Conservation (phyloP, 2,888 invertebrate species). For the Zootermopsis nevadensis region DNA sequence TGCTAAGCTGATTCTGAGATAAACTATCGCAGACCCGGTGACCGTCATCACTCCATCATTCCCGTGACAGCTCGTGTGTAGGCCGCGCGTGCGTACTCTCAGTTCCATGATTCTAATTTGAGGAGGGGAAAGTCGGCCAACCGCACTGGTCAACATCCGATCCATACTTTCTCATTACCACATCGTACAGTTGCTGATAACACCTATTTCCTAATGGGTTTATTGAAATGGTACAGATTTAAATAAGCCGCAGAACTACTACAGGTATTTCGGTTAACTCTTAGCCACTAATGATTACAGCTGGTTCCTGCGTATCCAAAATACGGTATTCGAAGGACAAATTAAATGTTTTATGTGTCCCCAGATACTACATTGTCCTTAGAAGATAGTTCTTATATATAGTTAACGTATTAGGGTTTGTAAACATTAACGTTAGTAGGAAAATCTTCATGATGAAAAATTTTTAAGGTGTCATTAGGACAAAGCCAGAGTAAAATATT, state of each 20-base stretch:
- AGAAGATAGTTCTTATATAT: too few species aligned
- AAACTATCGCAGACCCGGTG: slow-evolving; percentile 2
- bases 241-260: neutral
- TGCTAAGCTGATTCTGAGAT: neutral
- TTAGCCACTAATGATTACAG: too few species aligned
- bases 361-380: too few species aligned
- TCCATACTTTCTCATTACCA: neutral
- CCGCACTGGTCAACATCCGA: neutral
- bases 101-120: neutral
- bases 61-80: slow-evolving; percentile 39
- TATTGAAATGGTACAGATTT: neutral
- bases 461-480: too few species aligned
- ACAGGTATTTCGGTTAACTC: neutral
- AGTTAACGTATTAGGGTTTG: too few species aligned
- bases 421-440: too few species aligned
- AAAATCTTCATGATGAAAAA: too few species aligned
- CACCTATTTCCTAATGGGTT: neutral
- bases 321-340: too few species aligned
- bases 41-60: slow-evolving; percentile 40
- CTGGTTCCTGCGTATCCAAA: too few species aligned
- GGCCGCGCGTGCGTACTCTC: slow-evolving; percentile 35
- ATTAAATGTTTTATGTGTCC: too few species aligned
- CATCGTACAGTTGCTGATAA: neutral
- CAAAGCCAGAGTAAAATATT: too few species aligned
- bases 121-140: neutral